Percentiles rank a stretch among this genome's conserved stretches.
phyloP scores from a whole-genome alignment of 2,113 vertebrate species.

The Chitala chitala region DNA sequence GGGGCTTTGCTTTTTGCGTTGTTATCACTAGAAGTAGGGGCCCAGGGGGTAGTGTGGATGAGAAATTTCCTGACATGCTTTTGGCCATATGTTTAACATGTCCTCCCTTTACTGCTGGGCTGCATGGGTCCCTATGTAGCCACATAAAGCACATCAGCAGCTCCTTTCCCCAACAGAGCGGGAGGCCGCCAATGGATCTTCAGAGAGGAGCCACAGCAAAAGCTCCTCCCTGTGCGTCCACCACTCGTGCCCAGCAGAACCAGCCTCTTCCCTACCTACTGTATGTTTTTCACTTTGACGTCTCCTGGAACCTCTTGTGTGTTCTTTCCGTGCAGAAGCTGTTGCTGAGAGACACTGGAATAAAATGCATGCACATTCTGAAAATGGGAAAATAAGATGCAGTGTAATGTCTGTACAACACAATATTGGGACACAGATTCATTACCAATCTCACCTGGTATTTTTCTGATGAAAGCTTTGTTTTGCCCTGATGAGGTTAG shows the following conservation, averaged over 20 bases:
- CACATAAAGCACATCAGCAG: slow-evolving; percentile 60
- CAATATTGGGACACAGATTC: too few species aligned
- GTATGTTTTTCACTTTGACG: neutral
- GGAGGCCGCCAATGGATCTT: slow-evolving; percentile 47
- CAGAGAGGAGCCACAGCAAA: neutral
- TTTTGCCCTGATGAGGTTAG: slow-evolving; percentile 11
- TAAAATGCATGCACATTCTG: too few species aligned
- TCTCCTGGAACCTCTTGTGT: neutral
- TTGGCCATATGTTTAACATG: slow-evolving; percentile 59
- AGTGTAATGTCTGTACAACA: too few species aligned
- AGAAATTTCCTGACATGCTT: slow-evolving; percentile 59
- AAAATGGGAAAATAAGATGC: too few species aligned
- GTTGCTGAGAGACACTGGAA: slow-evolving; percentile 22
- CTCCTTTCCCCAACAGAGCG: slow-evolving; percentile 48
- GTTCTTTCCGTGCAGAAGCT: neutral
- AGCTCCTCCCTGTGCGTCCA: neutral
- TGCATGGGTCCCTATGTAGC: slow-evolving; percentile 39
- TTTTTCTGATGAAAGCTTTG: neutral
- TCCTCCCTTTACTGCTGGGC: slow-evolving; percentile 51
- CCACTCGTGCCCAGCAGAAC: neutral
- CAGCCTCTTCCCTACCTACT: neutral
- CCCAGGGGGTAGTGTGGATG: slow-evolving; percentile 40
- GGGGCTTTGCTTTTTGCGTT: slow-evolving; percentile 17
- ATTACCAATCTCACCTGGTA: slow-evolving; percentile 13
- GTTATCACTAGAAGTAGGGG: slow-evolving; percentile 31